Conservation (phyloP, 2,113 vertebrate species). For the Gasterosteus nipponicus region DNA sequence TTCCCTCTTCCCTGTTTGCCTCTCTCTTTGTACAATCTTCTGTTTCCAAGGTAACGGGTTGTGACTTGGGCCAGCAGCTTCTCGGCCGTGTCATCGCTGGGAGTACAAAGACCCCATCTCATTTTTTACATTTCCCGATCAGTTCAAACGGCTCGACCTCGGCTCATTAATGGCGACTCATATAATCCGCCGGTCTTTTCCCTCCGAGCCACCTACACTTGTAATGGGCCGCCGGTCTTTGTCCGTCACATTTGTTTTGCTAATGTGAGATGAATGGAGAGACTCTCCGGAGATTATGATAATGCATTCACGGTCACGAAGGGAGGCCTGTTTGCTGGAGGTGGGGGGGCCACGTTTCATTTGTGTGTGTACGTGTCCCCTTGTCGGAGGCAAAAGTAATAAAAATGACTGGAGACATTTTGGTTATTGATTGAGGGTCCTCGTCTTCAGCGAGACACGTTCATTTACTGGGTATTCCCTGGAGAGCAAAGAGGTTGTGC, state of each 20-base stretch:
- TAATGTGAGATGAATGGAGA: conserved; percentile 72
- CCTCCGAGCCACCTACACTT: conserved; percentile 35
- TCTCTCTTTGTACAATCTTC: conserved; percentile 1
- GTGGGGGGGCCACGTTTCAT: conserved; percentile 21
- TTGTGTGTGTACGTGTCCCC: conserved; percentile 18
- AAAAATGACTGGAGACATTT: conserved; percentile 59
- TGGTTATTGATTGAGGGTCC: conserved; percentile 60
- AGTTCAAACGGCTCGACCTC: conserved; percentile 44
- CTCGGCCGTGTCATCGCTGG: background rate
- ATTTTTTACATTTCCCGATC: background rate
- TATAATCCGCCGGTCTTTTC: conserved; percentile 16
- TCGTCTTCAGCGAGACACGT: conserved; percentile 37
- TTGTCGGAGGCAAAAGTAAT: conserved; percentile 62
- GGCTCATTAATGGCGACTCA: conserved; percentile 35
- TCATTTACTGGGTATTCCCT: conserved; percentile 47
- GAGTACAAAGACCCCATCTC: conserved; percentile 23
- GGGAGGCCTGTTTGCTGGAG: conserved; percentile 11
- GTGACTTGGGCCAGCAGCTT: conserved; percentile 31
- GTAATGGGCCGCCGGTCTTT: conserved; percentile 36
- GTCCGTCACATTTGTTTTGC: conserved; percentile 66
- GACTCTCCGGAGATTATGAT: conserved; percentile 68
- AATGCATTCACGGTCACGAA: conserved; percentile 72
- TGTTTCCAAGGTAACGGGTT: conserved; percentile 45
- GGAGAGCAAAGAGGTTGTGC: conserved; percentile 16
- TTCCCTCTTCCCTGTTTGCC: background rate